phyloP scores from a whole-genome alignment of 2,888 invertebrate genomes.

The Trissolcus japonicus region DNA sequence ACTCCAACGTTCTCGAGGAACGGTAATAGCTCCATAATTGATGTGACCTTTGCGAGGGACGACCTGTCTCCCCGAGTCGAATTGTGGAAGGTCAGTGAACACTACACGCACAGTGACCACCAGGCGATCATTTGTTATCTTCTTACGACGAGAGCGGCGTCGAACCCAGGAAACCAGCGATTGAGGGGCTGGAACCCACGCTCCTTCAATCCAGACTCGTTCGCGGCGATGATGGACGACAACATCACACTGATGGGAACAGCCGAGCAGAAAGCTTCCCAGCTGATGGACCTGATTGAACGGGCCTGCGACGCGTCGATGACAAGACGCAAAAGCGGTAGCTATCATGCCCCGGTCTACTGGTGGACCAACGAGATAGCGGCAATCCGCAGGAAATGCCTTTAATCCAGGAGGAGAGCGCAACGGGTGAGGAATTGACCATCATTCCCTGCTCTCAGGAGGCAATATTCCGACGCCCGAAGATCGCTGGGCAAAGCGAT shows the following conservation, averaged over 20 bases:
- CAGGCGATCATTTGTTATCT: not conserved
- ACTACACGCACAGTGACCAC: too few species aligned
- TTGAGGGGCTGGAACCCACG: too few species aligned
- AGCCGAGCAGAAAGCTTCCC: not conserved
- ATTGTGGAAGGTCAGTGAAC: conserved; percentile 14
- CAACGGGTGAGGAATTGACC: conserved; percentile 13
- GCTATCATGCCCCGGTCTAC: conserved; percentile 24
- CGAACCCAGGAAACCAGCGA: too few species aligned
- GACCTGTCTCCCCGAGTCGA: not conserved
- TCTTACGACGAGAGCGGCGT: not conserved
- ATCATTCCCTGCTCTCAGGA: conserved; percentile 10
- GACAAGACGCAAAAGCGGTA: conserved; percentile 2
- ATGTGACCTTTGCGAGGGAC: too few species aligned
- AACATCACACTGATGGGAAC: not conserved
- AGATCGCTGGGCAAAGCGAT: conserved; percentile 27
- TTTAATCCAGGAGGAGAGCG: conserved; percentile 6
- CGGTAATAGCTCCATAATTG: too few species aligned
- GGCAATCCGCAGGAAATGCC: conserved; percentile 21
- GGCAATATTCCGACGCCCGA: conserved; percentile 23
- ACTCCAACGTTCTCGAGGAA: too few species aligned
- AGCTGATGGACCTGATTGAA: conserved; percentile 5
- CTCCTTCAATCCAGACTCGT: too few species aligned
- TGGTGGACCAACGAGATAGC: conserved; percentile 48
- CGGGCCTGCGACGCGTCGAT: conserved; percentile 35
- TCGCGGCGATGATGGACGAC: not conserved